Percentiles rank a stretch among this genome's conserved stretches.
Evolutionary conservation across 2,797 vertebrate species (phyloP).

Genomic region (Otolemur crassicaudatus): DNA sequence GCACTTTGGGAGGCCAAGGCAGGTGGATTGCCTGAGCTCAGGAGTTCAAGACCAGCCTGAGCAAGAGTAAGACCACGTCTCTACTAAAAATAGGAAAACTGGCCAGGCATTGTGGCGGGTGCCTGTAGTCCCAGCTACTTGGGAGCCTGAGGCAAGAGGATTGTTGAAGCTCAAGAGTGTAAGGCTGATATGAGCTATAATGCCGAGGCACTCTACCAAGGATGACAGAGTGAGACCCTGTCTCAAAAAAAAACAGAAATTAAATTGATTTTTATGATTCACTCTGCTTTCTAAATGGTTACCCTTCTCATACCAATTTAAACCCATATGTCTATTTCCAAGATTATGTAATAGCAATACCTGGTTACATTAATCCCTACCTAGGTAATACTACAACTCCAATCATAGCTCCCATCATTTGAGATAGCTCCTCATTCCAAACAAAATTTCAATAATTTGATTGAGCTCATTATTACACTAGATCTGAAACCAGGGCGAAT

Average conservation of each 20-base stretch:
- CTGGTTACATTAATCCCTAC: neutral
- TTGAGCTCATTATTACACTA: neutral
- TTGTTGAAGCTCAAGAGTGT: no score
- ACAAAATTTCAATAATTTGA: constrained; percentile 45
- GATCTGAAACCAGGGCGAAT: constrained; percentile 33
- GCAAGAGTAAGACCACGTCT: no score
- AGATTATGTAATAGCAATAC: neutral
- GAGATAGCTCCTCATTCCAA: neutral
- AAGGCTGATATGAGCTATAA: no score
- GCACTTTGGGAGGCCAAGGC: no score
- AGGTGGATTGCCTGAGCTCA: no score
- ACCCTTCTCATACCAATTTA: constrained; percentile 23
- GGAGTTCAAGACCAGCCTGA: no score
- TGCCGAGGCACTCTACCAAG: no score
- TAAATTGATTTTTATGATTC: neutral
- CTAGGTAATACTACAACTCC: neutral
- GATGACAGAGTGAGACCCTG: no score
- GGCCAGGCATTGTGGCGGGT: no score
- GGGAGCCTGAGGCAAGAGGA: no score
- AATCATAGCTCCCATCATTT: neutral
- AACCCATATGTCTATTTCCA: neutral
- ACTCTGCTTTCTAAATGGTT: neutral
- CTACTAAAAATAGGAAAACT: no score
- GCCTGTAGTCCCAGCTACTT: no score
- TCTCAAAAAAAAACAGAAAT: neutral